Conservation (phyloP, 2,797 vertebrate species). For the Mergus octosetaceus region DNA sequence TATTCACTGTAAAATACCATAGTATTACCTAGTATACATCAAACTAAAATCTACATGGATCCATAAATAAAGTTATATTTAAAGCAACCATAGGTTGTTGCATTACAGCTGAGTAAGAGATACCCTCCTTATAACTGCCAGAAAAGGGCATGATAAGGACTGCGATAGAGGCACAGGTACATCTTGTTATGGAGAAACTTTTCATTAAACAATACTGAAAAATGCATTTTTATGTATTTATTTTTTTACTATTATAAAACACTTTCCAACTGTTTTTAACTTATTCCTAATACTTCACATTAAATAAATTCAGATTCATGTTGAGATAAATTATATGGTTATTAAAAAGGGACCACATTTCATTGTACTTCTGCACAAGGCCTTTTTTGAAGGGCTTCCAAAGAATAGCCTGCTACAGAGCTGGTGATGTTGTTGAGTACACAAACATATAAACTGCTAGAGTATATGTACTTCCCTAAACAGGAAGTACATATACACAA, state of each 20-base stretch:
- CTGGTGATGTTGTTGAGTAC: background rate
- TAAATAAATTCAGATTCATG: background rate
- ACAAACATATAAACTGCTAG: background rate
- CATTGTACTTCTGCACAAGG: background rate
- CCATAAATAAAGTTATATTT: background rate
- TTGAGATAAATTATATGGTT: background rate
- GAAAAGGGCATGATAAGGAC: background rate
- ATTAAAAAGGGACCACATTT: background rate
- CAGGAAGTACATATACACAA: no score
- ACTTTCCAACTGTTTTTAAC: background rate
- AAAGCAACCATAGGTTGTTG: background rate
- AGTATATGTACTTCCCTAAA: background rate
- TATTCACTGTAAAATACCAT: background rate
- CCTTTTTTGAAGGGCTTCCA: background rate
- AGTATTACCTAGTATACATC: background rate
- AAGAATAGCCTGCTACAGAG: background rate
- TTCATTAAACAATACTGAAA: background rate
- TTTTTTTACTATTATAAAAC: background rate
- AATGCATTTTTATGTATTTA: background rate
- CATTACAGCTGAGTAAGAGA: background rate
- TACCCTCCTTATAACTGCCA: accelerated
- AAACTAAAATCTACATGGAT: background rate
- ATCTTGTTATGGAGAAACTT: background rate
- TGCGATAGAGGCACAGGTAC: background rate
- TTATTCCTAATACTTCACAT: background rate